Conservation (phyloP, 2,888 invertebrate species). For the Patella pellucida region DNA sequence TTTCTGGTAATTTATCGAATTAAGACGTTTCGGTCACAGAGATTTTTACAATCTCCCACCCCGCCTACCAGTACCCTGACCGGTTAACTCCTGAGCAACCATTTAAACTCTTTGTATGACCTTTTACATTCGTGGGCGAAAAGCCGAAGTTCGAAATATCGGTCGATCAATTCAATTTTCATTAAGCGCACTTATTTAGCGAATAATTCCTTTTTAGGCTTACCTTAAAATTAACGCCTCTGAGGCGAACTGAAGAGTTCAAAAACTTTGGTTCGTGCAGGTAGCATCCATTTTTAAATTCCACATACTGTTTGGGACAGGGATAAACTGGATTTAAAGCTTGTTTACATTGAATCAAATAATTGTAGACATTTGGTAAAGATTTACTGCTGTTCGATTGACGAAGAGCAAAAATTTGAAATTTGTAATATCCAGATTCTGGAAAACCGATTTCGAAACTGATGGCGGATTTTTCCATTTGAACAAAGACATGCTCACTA, state of each 20-base stretch:
- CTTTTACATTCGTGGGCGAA: too few species aligned
- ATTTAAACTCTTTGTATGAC: too few species aligned
- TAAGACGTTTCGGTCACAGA: too few species aligned
- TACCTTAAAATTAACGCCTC: slow-evolving; percentile 50
- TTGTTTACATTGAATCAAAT: slow-evolving; percentile 53
- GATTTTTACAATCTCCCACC: too few species aligned
- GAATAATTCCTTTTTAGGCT: neutral
- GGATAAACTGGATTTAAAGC: slow-evolving; percentile 47
- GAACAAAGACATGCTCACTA: slow-evolving; percentile 55
- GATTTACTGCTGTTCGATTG: slow-evolving; percentile 58
- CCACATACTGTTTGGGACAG: slow-evolving; percentile 67
- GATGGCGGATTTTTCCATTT: slow-evolving; percentile 48
- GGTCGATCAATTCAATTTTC: too few species aligned
- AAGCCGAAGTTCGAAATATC: too few species aligned
- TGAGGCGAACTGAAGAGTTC: slow-evolving; percentile 49
- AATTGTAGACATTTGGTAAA: slow-evolving; percentile 66
- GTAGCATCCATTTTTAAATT: slow-evolving; percentile 68
- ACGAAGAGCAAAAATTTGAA: slow-evolving; percentile 62
- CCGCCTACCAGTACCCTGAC: too few species aligned
- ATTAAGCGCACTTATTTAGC: too few species aligned
- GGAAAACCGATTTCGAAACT: slow-evolving; percentile 46
- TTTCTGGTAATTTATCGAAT: too few species aligned
- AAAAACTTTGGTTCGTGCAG: slow-evolving; percentile 52
- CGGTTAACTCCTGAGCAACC: too few species aligned
- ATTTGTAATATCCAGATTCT: slow-evolving; percentile 61